phyloP scores from a whole-genome alignment of 2,113 vertebrate genomes.

The Hassar affinis region DNA sequence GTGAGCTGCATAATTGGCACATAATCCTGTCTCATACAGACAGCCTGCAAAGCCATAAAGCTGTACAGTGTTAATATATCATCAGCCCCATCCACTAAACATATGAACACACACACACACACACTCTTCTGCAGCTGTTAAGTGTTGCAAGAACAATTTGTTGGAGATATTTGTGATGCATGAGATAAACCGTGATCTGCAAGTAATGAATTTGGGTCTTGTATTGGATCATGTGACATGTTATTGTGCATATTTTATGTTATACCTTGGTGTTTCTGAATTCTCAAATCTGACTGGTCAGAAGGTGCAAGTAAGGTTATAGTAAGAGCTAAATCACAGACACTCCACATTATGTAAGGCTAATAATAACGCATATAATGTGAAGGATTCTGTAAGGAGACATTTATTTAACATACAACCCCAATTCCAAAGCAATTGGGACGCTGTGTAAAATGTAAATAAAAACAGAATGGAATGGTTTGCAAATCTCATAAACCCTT shows the following conservation, averaged over 20 bases:
- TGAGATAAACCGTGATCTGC: not conserved
- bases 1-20: constrained; percentile 55
- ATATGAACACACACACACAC: not conserved
- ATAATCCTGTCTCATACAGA: constrained; percentile 52
- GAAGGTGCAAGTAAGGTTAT: not conserved
- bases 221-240: not conserved
- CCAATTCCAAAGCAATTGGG: too few relatives aligned
- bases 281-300: not conserved
- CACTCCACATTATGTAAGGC: not conserved
- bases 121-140: constrained; percentile 26
- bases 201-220: not conserved
- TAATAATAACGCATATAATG: not conserved
- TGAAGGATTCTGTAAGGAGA: not conserved
- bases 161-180: not conserved
- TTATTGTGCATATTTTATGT: not conserved
- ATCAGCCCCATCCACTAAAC: constrained; percentile 23
- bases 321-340: not conserved
- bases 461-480: too few relatives aligned
- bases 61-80: constrained; percentile 50
- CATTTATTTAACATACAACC: not conserved
- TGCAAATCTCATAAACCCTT: too few relatives aligned
- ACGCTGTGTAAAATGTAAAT: too few relatives aligned
- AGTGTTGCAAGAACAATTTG: not conserved
- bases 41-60: constrained; percentile 45
- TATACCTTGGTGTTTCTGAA: not conserved